A percentile compares a stretch with the other conserved stretches of the same genome.
Evolutionary conservation across 2,113 vertebrate genomes (phyloP).

Genomic region (Sceloporus tristichus): DNA sequence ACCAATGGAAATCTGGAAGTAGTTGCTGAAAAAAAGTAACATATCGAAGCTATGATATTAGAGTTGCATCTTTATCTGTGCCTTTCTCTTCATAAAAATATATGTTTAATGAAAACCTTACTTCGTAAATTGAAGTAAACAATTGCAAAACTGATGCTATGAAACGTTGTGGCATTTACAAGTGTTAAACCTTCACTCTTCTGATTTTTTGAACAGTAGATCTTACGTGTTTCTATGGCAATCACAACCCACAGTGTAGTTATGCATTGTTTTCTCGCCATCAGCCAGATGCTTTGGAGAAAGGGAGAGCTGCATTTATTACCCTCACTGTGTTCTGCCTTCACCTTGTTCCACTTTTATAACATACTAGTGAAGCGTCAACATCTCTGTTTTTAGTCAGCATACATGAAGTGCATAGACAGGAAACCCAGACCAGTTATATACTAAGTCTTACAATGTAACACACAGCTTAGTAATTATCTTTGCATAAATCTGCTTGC

Average conservation of each 20-base stretch:
- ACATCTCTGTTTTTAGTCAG: not conserved
- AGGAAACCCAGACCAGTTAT: not conserved
- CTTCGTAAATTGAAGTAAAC: not conserved
- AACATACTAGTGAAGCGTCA: not conserved
- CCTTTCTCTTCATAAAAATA: not conserved
- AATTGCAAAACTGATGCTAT: not conserved
- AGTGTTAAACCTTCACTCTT: not conserved
- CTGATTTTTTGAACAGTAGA: not conserved
- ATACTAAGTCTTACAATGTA: not conserved
- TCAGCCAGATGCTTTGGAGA: not conserved
- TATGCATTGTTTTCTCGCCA: not conserved
- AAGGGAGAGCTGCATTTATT: not conserved
- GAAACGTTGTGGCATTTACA: not conserved
- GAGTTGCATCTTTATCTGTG: not conserved
- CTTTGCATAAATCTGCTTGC: not conserved
- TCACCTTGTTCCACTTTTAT: not conserved
- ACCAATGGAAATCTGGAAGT: too few relatives aligned
- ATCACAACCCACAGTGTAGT: conserved; percentile 1
- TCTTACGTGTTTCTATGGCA: conserved; percentile 19
- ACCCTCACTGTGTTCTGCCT: not conserved
- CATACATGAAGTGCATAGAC: too few relatives aligned
- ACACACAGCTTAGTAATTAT: not conserved
- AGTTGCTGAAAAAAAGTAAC: too few relatives aligned
- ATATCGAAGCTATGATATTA: not conserved
- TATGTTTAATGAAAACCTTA: not conserved